Evolutionary conservation across 2,113 vertebrate genomes (phyloP), one percentile per base, ranked within the genome.

Genomic region (Caloenas nicobarica): DNA sequence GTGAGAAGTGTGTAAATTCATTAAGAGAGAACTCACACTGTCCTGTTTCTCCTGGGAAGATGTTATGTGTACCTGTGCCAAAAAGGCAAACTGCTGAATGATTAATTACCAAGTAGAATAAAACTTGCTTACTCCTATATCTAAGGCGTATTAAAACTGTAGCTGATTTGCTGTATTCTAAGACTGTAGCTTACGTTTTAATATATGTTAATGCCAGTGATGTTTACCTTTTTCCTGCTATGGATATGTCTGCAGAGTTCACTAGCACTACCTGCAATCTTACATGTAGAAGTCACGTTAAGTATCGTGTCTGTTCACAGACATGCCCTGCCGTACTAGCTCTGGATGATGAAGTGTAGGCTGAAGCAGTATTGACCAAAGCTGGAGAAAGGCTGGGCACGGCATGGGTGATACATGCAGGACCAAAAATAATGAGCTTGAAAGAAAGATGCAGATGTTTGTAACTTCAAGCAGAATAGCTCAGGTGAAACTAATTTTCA

Each of bases 261-360:
- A 61, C 11, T 36, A 61, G 81, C 40, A 7, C 53, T 51, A 22
- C 25, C 46, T 13, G 8, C 4, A 4, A 33, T 53, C 5, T 9
- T 38, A 44, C 34, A 16, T 25, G 4, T 3, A 53, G 46, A 28
- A 36, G 29, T 61, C 8, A 62, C 10, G 13, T 70, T 14, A 38
- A 62, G 23, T 58, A 25, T 13, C 31, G 1, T 5, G 23, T 25
- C 38, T 78, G 33, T 36, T 58, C 54, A 13, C 38, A 80, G 69
- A 40, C 2, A 0, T 70, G 80, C 44, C 53, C 57, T 3, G 1
- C 25, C 6, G 22, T 12, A 6, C 15, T 23, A 26, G 29, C 34
- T 31, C 68, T n/a, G 58, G 19, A 7, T 21, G 76, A 34, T 2
- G 36, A n/a, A 60, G 29, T 16, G 4, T 0, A 11, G 29, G 13